Percentiles rank a stretch among this genome's conserved stretches.
phyloP scores from a whole-genome alignment of 2,888 invertebrate genomes.

The Pollenia labialis region DNA sequence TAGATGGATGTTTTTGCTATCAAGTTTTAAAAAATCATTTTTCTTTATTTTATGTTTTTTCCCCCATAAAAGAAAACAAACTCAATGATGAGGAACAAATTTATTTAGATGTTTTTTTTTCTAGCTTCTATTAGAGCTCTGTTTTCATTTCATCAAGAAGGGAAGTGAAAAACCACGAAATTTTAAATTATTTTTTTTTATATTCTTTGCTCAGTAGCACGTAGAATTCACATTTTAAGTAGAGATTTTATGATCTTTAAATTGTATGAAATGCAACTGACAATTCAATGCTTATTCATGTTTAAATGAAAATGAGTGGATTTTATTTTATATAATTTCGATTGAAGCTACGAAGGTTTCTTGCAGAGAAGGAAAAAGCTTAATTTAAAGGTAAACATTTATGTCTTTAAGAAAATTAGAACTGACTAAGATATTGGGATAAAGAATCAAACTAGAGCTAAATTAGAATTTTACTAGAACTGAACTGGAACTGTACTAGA shows the following conservation, averaged over 20 bases:
- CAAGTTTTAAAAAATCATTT: constrained; percentile 38
- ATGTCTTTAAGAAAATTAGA: neutral
- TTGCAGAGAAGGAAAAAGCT: neutral
- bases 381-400: too few relatives aligned
- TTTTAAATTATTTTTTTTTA: constrained; percentile 37
- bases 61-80: constrained; percentile 35
- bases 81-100: constrained; percentile 67
- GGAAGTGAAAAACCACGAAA: constrained; percentile 49
- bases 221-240: constrained; percentile 36
- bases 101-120: constrained; percentile 39
- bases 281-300: constrained; percentile 54
- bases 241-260: constrained; percentile 55
- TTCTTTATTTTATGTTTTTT: constrained; percentile 40
- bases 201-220: constrained; percentile 26
- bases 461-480: too few relatives aligned
- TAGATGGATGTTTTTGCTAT: constrained; percentile 11
- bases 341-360: neutral
- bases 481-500: too few relatives aligned
- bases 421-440: too few relatives aligned
- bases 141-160: constrained; percentile 18
- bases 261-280: constrained; percentile 16
- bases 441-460: too few relatives aligned
- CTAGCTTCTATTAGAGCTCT: neutral
- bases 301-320: constrained; percentile 19
- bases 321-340: neutral